phyloP scores from a whole-genome alignment of 2,888 invertebrate species.

The Spilosoma lubricipeda region DNA sequence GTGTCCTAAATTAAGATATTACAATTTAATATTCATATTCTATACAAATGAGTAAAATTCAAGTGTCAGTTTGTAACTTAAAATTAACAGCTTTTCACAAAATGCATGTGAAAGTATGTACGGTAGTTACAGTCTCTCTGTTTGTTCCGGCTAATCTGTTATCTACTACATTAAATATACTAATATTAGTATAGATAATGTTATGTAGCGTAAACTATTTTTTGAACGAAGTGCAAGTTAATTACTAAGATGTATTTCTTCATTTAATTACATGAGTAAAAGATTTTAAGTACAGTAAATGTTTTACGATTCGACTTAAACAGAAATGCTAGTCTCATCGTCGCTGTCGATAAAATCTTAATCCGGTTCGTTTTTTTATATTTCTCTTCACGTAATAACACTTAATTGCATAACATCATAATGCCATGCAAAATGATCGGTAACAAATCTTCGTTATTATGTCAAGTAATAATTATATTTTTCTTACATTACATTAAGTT shows the following conservation, averaged over 20 bases:
- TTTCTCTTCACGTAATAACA: conserved; percentile 40
- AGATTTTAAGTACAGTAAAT: background rate
- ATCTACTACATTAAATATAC: too few species aligned
- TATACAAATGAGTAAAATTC: background rate
- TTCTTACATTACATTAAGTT: conserved; percentile 7
- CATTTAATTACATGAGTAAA: background rate
- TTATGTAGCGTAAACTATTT: background rate
- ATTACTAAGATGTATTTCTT: background rate
- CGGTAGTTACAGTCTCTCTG: too few species aligned
- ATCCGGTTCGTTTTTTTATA: conserved; percentile 34
- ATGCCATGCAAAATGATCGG: conserved; percentile 40
- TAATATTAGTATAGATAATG: too few species aligned
- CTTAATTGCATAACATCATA: conserved; percentile 45
- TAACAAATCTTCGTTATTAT: conserved; percentile 39
- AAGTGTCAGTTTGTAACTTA: too few species aligned
- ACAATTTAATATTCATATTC: background rate
- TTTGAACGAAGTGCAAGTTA: background rate
- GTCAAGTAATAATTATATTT: conserved; percentile 35
- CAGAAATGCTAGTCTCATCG: conserved; percentile 35
- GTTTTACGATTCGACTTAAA: conserved; percentile 10
- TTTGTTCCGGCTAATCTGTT: too few species aligned
- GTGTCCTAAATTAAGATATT: background rate
- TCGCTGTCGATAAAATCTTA: conserved; percentile 25
- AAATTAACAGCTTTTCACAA: too few species aligned
- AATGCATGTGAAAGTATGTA: too few species aligned